Evolutionary conservation across 2,797 vertebrate genomes (phyloP), one percentile per base, ranked within the genome.

Genomic region (Spea hammondii): DNA sequence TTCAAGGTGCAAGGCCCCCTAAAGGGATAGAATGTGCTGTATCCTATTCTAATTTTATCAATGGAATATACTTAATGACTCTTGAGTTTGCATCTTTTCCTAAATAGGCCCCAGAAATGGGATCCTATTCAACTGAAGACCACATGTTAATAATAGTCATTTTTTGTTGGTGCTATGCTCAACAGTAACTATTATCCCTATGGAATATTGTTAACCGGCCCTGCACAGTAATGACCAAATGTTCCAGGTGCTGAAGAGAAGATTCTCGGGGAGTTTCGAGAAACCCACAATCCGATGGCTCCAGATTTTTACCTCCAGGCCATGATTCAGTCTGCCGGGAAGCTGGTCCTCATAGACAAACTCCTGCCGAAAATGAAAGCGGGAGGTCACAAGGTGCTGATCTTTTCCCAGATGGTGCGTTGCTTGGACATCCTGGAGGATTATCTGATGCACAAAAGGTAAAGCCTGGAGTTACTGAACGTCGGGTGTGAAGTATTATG

Each of bases 341-440:
- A 99, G 89, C 86, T 99, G 85, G 98, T 99, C 78, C 96, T 99
- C 76, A 99, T 99, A 76, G 97, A 99, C 90, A 99, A 99, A 85
- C 92, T 99, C 83, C 92, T 99, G 89, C 98, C 98, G 79, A 99
- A 99, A 92, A 99, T 99, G 98, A 99, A 99, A 92, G 95, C 95
- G 6, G 97, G 98, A 55, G 98, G 98, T 62, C 98, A 99, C 89
- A 99, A 97, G 86, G 98, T 99, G 77, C 96, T 99, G 80, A 98
- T 99, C 87, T 99, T 99, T 90, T 99, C 98, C 85, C 98, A 99
- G 79, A 99, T 99, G 98, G 98, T 99, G 71, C 97, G 98, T 86
- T 99, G 98, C 84, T 93, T 99, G 80, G 97, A 99, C 91, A 99
- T 99, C 85, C 91, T 99, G 84, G 98, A 99, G 91, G 97, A 99